A percentile compares a stretch with the other conserved stretches of the same genome.
phyloP scores from a whole-genome alignment of 2,113 vertebrate species.

The Apteryx mantelli region DNA sequence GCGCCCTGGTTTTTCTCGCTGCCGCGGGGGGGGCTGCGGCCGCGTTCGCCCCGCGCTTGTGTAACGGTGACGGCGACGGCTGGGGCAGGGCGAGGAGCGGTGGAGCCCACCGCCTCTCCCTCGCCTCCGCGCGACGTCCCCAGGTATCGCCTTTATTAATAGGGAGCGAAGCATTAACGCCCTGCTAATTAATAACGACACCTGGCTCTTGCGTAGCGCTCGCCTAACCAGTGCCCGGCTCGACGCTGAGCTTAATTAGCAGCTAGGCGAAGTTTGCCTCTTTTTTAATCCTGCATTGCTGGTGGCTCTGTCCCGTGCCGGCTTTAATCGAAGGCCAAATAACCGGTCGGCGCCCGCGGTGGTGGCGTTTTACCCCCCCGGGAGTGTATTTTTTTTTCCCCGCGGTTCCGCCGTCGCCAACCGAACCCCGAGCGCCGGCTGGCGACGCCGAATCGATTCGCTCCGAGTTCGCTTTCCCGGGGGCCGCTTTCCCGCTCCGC shows the following conservation, averaged over 20 bases:
- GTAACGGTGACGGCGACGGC: too few species aligned
- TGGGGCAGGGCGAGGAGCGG: not conserved
- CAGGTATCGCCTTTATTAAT: not conserved
- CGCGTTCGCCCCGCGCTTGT: too few species aligned
- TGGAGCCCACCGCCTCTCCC: not conserved
- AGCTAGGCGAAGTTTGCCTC: conserved; percentile 31
- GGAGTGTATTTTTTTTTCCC: not conserved
- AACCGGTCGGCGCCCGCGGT: not conserved
- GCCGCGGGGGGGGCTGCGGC: too few species aligned
- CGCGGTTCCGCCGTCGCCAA: not conserved
- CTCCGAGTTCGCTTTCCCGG: not conserved
- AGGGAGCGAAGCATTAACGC: not conserved
- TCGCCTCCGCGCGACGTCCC: not conserved
- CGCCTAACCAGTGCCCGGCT: not conserved
- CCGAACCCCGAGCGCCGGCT: not conserved
- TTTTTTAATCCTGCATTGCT: not conserved
- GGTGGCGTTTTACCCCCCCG: accelerated
- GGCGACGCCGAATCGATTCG: not conserved
- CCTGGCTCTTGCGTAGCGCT: not conserved
- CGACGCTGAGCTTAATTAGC: not conserved
- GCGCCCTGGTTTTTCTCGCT: not conserved
- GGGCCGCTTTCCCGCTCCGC: not conserved
- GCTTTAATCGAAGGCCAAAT: not conserved
- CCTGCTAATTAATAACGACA: not conserved
- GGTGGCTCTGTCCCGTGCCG: not conserved